Conservation (phyloP, 2,113 vertebrate genomes). For the Embiotoca jacksoni region DNA sequence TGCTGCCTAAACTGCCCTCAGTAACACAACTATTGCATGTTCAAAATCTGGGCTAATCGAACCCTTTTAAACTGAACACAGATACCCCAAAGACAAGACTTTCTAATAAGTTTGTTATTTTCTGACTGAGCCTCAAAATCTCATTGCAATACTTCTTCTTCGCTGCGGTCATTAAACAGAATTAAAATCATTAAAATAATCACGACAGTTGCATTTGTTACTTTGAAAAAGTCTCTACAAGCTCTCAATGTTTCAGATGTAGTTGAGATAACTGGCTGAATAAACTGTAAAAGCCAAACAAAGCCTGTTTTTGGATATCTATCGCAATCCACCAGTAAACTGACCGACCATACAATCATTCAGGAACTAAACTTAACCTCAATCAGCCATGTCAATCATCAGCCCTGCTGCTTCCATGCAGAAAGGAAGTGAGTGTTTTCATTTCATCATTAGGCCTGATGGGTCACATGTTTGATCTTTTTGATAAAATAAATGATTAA, state of each 20-base stretch:
- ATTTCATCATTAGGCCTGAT: background rate
- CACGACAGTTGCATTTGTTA: background rate
- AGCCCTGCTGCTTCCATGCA: background rate
- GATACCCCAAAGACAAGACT: background rate
- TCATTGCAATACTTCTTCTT: background rate
- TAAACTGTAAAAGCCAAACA: background rate
- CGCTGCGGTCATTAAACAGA: background rate
- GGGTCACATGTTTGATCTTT: background rate
- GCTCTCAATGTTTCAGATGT: too few species aligned
- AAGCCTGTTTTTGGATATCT: background rate
- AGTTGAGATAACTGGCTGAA: background rate
- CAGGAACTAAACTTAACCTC: background rate
- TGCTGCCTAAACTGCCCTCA: background rate
- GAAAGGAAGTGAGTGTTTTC: constrained; percentile 31
- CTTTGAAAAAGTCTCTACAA: background rate
- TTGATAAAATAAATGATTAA: background rate
- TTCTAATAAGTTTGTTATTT: background rate
- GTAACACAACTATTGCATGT: background rate
- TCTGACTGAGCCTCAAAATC: background rate
- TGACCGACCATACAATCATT: background rate
- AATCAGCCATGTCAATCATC: background rate
- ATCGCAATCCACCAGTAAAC: background rate
- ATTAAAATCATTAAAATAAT: background rate
- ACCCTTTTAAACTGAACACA: background rate
- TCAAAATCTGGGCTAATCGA: background rate